Evolutionary conservation across 2,113 vertebrate species (phyloP).

Genomic region (Hypanus sabinus): DNA sequence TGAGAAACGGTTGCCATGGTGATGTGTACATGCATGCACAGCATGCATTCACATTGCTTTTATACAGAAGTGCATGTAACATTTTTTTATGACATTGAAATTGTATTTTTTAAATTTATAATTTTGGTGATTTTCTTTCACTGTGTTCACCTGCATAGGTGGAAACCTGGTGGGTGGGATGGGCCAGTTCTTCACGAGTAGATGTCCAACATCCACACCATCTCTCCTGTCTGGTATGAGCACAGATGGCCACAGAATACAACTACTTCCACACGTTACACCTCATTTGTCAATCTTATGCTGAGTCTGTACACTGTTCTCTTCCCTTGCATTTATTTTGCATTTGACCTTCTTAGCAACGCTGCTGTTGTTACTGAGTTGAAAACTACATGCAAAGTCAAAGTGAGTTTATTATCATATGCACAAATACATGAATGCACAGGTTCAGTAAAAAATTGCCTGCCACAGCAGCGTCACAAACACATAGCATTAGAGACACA

Average conservation of each 20-base stretch:
- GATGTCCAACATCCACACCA: background rate
- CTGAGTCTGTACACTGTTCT: background rate
- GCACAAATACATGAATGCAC: too few species aligned
- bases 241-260: background rate
- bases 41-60: too few species aligned
- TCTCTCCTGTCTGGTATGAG: background rate
- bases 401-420: too few species aligned
- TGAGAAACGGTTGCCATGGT: background rate
- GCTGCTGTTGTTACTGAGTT: background rate
- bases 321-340: background rate
- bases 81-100: background rate
- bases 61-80: too few species aligned
- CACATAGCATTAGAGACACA: too few species aligned
- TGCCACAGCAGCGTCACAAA: too few species aligned
- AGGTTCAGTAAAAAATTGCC: too few species aligned
- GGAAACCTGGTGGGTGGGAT: background rate
- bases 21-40: background rate
- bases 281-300: background rate
- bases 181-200: background rate
- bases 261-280: background rate
- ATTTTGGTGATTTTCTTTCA: background rate
- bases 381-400: background rate
- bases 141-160: background rate
- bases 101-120: background rate
- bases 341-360: background rate